Evolutionary conservation across 2,888 invertebrate species (phyloP), one percentile per base, ranked within the genome.

Genomic region (Drosophila cracens): DNA sequence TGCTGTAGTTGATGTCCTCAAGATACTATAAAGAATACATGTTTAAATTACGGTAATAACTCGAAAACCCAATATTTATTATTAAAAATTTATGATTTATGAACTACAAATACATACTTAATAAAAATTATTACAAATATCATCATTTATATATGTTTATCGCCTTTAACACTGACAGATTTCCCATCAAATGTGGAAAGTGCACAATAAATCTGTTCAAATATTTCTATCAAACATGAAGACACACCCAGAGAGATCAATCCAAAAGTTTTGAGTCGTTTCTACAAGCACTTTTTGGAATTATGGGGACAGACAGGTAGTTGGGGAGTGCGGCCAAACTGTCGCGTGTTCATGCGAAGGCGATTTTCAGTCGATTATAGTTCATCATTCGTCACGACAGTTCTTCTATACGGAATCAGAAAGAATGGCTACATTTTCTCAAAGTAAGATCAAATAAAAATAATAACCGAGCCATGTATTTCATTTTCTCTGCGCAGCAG

Each of bases 31-130:
- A 52, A 46, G 27, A 76, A 71, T 61, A 57, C 53, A 70, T 73
- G 69, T 72, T 79, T 59, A 72, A 79, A 54, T 68, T 73, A 74
- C 43, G 56, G 64, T 81, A 81, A 74, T 59, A 81, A 83, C 69
- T 77, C 53, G 18, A 76, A 68, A 79, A 68, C 69, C 74, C 54
- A 70, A 74, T 81, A 81, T 73, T 76, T 64, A 81, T 74, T 74
- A 83, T 69, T 76, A 70, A 74, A 76, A 74, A 77, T 74, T 81
- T 84, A 83, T 83, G 69, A 86, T 84, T 84, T 86, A 74, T 58
- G 49, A 71, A 76, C 71, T 73, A 79, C 61, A 75, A 74, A 74
- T 68, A 63, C 64, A 78, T 81, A 80, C 71, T 73, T 77, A 83
- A 81, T 83, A 83, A 83, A 83, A 77, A 77, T 72, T 64, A 81